Evolutionary conservation across 2,797 vertebrate genomes (phyloP).

Genomic region (Austrolebias charrua): DNA sequence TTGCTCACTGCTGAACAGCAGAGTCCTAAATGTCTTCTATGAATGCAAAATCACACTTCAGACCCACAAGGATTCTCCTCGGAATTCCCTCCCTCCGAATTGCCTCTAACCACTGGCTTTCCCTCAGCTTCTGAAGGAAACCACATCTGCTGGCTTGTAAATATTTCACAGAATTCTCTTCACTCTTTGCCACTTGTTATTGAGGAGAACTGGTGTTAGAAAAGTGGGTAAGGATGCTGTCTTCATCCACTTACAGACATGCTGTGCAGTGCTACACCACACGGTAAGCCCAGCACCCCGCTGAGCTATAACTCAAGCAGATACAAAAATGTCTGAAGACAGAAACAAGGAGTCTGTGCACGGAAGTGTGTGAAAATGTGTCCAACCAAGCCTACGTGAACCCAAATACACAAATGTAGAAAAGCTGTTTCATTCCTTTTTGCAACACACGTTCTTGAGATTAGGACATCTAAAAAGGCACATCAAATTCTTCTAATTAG

Average conservation of each 20-base stretch:
- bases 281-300: slow-evolving; percentile 41
- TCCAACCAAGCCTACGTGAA: slow-evolving; percentile 1
- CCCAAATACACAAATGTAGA: slow-evolving; percentile 6
- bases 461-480: slow-evolving; percentile 31
- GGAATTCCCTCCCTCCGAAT: slow-evolving; percentile 53
- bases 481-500: slow-evolving; percentile 47
- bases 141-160: slow-evolving; percentile 59
- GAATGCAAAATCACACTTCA: slow-evolving; percentile 70
- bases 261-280: slow-evolving; percentile 53
- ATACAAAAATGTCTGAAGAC: slow-evolving; percentile 41
- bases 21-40: slow-evolving; percentile 64
- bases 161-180: slow-evolving; percentile 65
- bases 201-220: slow-evolving; percentile 42
- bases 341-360: slow-evolving; percentile 26
- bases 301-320: slow-evolving; percentile 46
- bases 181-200: slow-evolving; percentile 37
- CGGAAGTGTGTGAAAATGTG: slow-evolving; percentile 19
- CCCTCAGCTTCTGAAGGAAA: slow-evolving; percentile 51
- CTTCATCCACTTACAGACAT: slow-evolving; percentile 51
- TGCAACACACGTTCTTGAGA: slow-evolving; percentile 27
- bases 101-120: slow-evolving; percentile 29
- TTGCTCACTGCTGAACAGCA: slow-evolving; percentile 56
- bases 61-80: slow-evolving; percentile 57
- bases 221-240: slow-evolving; percentile 55
- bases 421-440: slow-evolving; percentile 15